Percentiles rank a stretch among this genome's conserved stretches.
Conservation (phyloP, 2,888 invertebrate species). For the Linnaemya tessellans region DNA sequence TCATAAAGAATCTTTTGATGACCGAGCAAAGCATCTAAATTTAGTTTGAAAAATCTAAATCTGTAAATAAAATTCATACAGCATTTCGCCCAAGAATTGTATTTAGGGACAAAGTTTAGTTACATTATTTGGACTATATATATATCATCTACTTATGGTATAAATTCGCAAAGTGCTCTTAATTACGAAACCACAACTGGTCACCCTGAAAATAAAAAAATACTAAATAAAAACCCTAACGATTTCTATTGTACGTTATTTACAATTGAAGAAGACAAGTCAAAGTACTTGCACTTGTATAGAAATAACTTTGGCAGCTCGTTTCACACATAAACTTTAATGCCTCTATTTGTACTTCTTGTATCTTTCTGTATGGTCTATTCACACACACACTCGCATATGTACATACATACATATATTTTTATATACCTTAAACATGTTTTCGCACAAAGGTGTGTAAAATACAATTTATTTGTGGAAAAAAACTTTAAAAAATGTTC, state of each 20-base stretch:
- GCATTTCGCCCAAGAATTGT: too few relatives aligned
- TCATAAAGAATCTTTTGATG: too few relatives aligned
- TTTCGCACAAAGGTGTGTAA: constrained; percentile 52
- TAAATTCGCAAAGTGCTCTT: background rate
- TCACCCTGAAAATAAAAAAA: constrained; percentile 27
- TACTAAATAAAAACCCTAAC: constrained; percentile 35
- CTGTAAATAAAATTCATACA: too few relatives aligned
- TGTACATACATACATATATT: background rate
- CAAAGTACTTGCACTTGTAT: constrained; percentile 54
- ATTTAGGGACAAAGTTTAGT: too few relatives aligned
- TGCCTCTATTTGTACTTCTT: constrained; percentile 8
- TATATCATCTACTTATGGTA: too few relatives aligned
- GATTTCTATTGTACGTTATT: constrained; percentile 55
- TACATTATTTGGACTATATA: too few relatives aligned
- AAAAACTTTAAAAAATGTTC: constrained; percentile 21
- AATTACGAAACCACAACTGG: constrained; percentile 21
- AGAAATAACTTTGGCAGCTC: constrained; percentile 44
- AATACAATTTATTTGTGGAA: constrained; percentile 52
- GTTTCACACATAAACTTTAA: constrained; percentile 49
- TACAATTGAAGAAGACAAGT: constrained; percentile 69
- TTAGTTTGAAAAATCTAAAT: too few relatives aligned
- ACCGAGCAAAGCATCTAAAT: too few relatives aligned
- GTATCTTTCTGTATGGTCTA: background rate
- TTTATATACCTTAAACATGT: background rate
- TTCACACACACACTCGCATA: background rate